phyloP scores from a whole-genome alignment of 2,888 invertebrate species.

The Drosophila phalerata region DNA sequence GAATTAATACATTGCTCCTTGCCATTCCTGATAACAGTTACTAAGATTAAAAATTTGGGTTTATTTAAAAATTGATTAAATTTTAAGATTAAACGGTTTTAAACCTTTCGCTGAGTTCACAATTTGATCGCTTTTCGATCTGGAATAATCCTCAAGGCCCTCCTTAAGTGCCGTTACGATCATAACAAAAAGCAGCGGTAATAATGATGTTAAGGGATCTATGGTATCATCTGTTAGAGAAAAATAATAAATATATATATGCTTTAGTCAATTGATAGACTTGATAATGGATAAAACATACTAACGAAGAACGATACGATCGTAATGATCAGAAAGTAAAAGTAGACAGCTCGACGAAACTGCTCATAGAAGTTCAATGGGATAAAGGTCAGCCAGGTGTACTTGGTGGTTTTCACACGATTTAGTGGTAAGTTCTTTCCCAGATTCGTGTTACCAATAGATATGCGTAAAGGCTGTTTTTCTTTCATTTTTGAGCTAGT shows the following conservation, averaged over 20 bases:
- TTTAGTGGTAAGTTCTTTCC: slow-evolving; percentile 75
- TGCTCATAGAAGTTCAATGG: slow-evolving; percentile 94
- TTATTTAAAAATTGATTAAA: not conserved
- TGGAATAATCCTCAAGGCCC: slow-evolving; percentile 93
- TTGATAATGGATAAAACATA: slow-evolving; percentile 81
- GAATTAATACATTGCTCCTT: slow-evolving; percentile 87
- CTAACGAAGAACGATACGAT: slow-evolving; percentile 89
- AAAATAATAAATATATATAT: not conserved
- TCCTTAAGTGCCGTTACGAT: slow-evolving; percentile 92
- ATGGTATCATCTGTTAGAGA: slow-evolving; percentile 89
- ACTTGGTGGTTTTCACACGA: slow-evolving; percentile 89
- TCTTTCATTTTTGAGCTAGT: not conserved
- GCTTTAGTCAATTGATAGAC: not conserved
- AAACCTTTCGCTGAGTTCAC: slow-evolving; percentile 90
- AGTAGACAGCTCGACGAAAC: slow-evolving; percentile 93
- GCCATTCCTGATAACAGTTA: slow-evolving; percentile 87
- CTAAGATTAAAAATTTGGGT: slow-evolving; percentile 74
- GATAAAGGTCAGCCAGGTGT: slow-evolving; percentile 91
- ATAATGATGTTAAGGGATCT: slow-evolving; percentile 90
- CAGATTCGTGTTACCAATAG: slow-evolving; percentile 34
- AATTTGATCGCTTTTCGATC: slow-evolving; percentile 90
- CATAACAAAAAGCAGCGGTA: slow-evolving; percentile 92
- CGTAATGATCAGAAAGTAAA: slow-evolving; percentile 92
- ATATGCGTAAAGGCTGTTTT: slow-evolving; percentile 46
- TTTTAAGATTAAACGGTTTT: not conserved